Evolutionary conservation across 2,888 invertebrate genomes (phyloP).

Genomic region (Cerceris rybyensis): DNA sequence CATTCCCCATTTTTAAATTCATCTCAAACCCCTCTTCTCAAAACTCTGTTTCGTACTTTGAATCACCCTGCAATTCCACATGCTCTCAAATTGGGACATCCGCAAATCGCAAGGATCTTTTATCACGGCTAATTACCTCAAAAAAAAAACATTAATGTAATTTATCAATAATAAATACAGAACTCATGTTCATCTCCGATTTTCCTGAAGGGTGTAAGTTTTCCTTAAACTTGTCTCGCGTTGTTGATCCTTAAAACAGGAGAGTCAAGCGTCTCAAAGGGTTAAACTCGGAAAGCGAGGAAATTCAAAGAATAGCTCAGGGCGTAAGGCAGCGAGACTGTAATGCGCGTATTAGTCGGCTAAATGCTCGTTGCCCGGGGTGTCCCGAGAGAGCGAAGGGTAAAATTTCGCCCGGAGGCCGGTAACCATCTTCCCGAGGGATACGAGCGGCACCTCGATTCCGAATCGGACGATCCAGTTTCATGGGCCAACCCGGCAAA

Average conservation of each 20-base stretch:
- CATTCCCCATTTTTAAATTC: too few relatives aligned
- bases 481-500: constrained; percentile 63
- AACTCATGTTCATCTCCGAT: neutral
- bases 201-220: neutral
- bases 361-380: constrained; percentile 70
- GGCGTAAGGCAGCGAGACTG: constrained; percentile 37
- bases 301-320: constrained; percentile 45
- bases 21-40: too few relatives aligned
- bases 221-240: neutral
- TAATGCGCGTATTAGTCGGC: constrained; percentile 73
- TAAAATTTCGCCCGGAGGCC: constrained; percentile 70
- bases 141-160: neutral
- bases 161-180: neutral
- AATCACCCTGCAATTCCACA: too few relatives aligned
- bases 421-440: constrained; percentile 75
- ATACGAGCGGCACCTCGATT: constrained; percentile 49
- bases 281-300: constrained; percentile 15
- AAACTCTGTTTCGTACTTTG: too few relatives aligned
- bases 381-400: constrained; percentile 69
- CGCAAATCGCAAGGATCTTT: too few relatives aligned
- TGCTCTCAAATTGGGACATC: too few relatives aligned
- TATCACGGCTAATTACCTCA: too few relatives aligned
- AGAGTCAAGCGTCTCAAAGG: constrained; percentile 6
- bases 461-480: constrained; percentile 59
- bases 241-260: neutral